Conservation (phyloP, 2,113 vertebrate genomes). For the Amphiprion ocellaris region DNA sequence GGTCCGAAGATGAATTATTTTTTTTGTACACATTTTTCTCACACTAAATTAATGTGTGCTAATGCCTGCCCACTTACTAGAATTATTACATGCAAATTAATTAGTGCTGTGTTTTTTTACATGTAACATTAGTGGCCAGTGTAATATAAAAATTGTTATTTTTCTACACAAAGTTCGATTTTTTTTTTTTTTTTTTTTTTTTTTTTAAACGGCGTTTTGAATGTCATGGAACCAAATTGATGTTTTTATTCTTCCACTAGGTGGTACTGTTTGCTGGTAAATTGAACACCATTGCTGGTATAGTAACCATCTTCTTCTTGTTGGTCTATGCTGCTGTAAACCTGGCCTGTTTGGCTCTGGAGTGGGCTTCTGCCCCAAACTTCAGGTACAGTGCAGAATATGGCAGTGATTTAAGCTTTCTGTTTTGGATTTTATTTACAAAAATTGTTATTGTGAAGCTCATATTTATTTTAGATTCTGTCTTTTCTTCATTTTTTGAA, state of each 20-base stretch:
- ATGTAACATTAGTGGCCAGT: no score
- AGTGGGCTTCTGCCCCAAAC: conserved; percentile 91
- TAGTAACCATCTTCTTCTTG: conserved; percentile 90
- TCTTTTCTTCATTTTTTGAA: not conserved
- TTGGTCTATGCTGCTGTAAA: conserved; percentile 91
- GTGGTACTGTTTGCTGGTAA: conserved; percentile 76
- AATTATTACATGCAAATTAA: not conserved
- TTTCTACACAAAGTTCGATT: no score
- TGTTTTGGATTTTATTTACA: not conserved
- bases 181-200: no score
- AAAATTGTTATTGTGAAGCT: not conserved
- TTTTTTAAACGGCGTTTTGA: no score
- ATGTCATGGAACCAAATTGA: no score
- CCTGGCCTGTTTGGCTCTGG: conserved; percentile 89
- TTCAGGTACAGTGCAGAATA: conserved; percentile 73
- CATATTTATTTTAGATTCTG: not conserved
- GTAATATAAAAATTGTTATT: no score
- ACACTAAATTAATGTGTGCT: not conserved
- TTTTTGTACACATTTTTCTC: not conserved
- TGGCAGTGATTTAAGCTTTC: not conserved
- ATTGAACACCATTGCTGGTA: conserved; percentile 88
- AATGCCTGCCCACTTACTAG: not conserved
- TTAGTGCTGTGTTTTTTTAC: no score
- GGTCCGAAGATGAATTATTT: not conserved
- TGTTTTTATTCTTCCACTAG: conserved; percentile 38